Evolutionary conservation across 2,113 vertebrate genomes (phyloP).

Genomic region (Perca flavescens): DNA sequence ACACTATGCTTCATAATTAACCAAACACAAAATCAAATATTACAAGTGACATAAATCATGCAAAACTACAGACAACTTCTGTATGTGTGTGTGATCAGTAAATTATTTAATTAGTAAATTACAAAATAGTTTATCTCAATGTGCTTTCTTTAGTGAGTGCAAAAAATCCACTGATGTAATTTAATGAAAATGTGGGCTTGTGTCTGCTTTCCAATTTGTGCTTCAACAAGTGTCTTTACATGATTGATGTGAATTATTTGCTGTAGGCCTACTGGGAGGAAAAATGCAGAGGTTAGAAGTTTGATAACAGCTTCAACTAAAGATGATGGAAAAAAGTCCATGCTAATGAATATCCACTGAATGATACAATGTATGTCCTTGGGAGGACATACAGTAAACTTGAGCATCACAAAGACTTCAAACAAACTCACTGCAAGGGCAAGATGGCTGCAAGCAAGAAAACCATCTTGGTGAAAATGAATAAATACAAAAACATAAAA

Average conservation of each 20-base stretch:
- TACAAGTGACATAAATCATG: constrained; percentile 65
- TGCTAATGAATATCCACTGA: constrained; percentile 73
- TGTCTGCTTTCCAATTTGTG: constrained; percentile 36
- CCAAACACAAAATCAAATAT: constrained; percentile 64
- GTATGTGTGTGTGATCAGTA: constrained; percentile 1
- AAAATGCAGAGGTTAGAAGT: constrained; percentile 60
- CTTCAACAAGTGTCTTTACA: constrained; percentile 32
- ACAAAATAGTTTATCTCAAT: constrained; percentile 30
- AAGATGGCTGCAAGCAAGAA: constrained; percentile 80
- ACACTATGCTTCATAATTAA: constrained; percentile 53
- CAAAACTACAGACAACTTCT: constrained; percentile 53
- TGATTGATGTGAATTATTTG: constrained; percentile 3
- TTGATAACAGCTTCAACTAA: constrained; percentile 54
- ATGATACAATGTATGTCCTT: constrained; percentile 60
- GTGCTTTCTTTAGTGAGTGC: constrained; percentile 42
- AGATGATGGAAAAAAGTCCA: constrained; percentile 67
- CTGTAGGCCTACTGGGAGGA: constrained; percentile 40
- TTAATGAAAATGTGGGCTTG: constrained; percentile 13
- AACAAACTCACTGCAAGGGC: constrained; percentile 64
- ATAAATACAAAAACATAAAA: constrained; percentile 45
- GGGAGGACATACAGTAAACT: constrained; percentile 65
- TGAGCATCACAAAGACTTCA: constrained; percentile 70
- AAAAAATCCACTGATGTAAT: constrained; percentile 21
- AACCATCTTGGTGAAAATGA: constrained; percentile 77
- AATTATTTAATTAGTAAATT: constrained; percentile 2